Evolutionary conservation across 2,113 vertebrate species (phyloP).

Genomic region (Falcunculus frontatus): DNA sequence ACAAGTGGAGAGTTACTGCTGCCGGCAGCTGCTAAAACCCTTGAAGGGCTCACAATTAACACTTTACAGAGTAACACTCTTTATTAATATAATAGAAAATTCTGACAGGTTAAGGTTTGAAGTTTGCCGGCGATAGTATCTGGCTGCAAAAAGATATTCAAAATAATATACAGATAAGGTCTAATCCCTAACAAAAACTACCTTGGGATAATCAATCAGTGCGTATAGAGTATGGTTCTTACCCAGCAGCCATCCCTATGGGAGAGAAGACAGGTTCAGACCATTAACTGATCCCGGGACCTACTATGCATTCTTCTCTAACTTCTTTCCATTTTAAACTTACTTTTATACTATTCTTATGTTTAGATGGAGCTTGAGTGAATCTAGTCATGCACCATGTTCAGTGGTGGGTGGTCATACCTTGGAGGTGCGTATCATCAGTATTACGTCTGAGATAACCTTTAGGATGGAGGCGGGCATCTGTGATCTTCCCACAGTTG

Average conservation of each 20-base stretch:
- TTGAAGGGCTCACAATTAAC: neutral
- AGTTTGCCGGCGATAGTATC: neutral
- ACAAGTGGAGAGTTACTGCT: neutral
- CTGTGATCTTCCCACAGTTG: neutral
- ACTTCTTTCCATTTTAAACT: neutral
- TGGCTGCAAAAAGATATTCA: neutral
- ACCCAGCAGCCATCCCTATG: neutral
- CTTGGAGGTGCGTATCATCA: neutral
- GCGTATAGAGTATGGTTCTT: accelerated
- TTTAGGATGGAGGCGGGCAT: neutral
- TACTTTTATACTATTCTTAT: neutral
- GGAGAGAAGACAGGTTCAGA: neutral
- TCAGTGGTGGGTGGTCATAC: neutral
- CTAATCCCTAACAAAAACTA: neutral
- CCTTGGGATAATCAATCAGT: neutral
- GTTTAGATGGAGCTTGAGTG: neutral
- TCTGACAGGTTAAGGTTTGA: neutral
- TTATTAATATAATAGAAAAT: neutral
- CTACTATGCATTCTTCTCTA: neutral
- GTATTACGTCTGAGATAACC: neutral
- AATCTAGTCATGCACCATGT: neutral
- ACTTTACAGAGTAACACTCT: neutral
- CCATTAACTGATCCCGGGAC: too few species aligned
- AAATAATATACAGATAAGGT: accelerated
- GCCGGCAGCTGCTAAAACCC: neutral